phyloP scores from a whole-genome alignment of 2,113 vertebrate genomes.

The Cottus gobio region DNA sequence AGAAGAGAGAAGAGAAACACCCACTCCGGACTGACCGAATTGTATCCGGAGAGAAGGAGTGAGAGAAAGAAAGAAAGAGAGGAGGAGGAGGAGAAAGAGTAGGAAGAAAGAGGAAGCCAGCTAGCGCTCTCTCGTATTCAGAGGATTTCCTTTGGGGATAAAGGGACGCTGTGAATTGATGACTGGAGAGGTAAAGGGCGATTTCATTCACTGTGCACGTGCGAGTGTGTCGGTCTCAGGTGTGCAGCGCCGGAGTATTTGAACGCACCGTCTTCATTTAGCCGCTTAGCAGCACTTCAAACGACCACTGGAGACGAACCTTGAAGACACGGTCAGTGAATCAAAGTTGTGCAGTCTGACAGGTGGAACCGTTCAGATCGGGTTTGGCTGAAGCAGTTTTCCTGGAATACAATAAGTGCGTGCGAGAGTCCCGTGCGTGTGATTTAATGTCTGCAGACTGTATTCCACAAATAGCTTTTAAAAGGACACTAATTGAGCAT shows the following conservation, averaged over 20 bases:
- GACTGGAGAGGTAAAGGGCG: conserved; percentile 72
- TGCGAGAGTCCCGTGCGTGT: neutral
- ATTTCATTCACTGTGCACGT: conserved; percentile 52
- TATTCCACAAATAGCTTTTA: neutral
- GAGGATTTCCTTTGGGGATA: conserved; percentile 63
- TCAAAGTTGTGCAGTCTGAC: conserved; percentile 31
- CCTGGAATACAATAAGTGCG: neutral
- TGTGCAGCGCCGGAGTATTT: conserved; percentile 38
- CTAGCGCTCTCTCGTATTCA: conserved; percentile 50
- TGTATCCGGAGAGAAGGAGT: conserved; percentile 65
- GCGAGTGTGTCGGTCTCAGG: conserved; percentile 42
- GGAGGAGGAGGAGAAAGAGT: conserved; percentile 26
- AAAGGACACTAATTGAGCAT: neutral
- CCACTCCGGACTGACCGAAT: conserved; percentile 72
- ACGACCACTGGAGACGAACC: neutral
- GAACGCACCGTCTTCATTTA: conserved; percentile 20
- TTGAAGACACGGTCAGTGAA: neutral
- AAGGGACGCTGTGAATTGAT: conserved; percentile 67
- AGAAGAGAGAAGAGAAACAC: conserved; percentile 67
- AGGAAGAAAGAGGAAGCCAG: conserved; percentile 37
- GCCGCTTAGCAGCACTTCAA: conserved; percentile 6
- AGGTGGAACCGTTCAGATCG: conserved; percentile 14
- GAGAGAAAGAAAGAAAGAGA: conserved; percentile 51
- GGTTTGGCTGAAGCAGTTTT: neutral
- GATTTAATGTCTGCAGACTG: neutral